Evolutionary conservation across 2,797 vertebrate species (phyloP), one percentile per base, ranked within the genome.

Genomic region (Oreochromis mossambicus): DNA sequence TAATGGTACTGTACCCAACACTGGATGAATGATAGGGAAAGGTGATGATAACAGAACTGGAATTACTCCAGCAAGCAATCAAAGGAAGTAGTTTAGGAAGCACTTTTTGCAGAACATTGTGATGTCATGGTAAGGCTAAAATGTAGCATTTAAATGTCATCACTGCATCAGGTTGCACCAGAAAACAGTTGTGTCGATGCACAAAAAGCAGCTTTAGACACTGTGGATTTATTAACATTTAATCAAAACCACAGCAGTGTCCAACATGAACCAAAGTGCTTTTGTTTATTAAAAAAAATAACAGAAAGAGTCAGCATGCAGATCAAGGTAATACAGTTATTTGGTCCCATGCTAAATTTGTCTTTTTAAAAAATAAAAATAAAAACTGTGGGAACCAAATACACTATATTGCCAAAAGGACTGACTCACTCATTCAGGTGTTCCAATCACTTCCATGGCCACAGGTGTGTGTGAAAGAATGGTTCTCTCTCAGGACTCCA

Each of bases 111-210:
- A 73, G 41, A 24, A 70, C 66, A 26, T 41, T 17, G 41, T 46
- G 38, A 70, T 9, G 9, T 70, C 66, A 46, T 10, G 21, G 38
- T 70, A 70, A 46, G 29, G 14, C 41, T 70, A 41, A 5, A 43
- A 41, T 29, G 41, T 70, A 46, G 9, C 6, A 46, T 70, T 46
- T 26, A 46, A 26, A 70, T 70, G 1, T 26, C 21, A 70, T 46
- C 66, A 46, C 38, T 0, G 2, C 38, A 70, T 17, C 24, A 29
- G 4, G 41, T 29, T 70, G 11, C 46, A 73, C 38, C 21, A 43
- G 8, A 43, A 70, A 26, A 17, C 66, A 26, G n/a, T 9, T 70
- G 66, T 26, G 21, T 46, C 0, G 0, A 24, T 43, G 13, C 41
- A 46, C 41, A 46, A 10, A 70, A 26, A 46, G 41, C 14, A 70